Evolutionary conservation across 2,888 invertebrate species (phyloP).

Genomic region (Hemicrepidius hirtus): DNA sequence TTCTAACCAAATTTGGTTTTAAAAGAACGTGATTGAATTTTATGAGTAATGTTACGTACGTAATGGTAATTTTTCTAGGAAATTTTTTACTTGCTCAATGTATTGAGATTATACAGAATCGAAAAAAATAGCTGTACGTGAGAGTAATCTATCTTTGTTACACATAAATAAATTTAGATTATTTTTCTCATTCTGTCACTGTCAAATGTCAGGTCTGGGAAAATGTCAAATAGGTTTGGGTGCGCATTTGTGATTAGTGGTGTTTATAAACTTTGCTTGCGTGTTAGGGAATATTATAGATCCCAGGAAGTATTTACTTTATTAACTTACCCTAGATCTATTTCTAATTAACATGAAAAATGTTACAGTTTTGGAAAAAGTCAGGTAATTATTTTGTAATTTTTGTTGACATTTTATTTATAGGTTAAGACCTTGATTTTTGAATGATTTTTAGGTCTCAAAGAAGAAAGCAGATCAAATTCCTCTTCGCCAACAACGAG

Average conservation of each 20-base stretch:
- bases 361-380: constrained; percentile 88
- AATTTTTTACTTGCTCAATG: background rate
- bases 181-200: background rate
- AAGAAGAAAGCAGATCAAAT: constrained; percentile 56
- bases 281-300: constrained; percentile 1
- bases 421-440: constrained; percentile 53
- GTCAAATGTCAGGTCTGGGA: background rate
- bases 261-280: constrained; percentile 42
- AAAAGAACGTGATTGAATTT: constrained; percentile 12
- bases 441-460: constrained; percentile 60
- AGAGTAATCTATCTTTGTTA: background rate
- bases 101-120: background rate
- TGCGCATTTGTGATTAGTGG: constrained; percentile 30
- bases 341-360: constrained; percentile 63
- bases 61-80: background rate
- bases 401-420: constrained; percentile 43
- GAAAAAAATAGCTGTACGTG: background rate
- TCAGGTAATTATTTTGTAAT: constrained; percentile 73
- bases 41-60: background rate
- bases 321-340: background rate
- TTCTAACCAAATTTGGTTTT: constrained; percentile 8
- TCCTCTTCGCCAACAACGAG: constrained; percentile 51
- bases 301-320: background rate
- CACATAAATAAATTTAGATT: background rate
- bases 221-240: constrained; percentile 22